Conservation (phyloP, 2,113 vertebrate species). For the Macaca mulatta region DNA sequence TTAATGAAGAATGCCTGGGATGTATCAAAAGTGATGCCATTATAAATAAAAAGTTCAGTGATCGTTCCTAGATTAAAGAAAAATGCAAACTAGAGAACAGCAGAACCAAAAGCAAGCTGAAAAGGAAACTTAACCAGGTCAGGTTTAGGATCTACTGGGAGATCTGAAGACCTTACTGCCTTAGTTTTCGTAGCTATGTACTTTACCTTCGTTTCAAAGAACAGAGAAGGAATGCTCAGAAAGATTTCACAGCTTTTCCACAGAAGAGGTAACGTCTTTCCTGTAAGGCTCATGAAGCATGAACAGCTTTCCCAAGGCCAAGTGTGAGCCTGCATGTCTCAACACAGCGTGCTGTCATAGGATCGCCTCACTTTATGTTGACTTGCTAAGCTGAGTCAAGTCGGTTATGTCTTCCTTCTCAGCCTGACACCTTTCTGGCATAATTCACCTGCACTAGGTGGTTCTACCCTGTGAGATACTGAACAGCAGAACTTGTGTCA, state of each 20-base stretch:
- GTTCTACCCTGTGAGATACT: not conserved
- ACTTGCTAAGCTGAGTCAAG: not conserved
- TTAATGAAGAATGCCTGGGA: not conserved
- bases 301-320: not conserved
- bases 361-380: too few species aligned
- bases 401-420: accelerated
- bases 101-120: not conserved
- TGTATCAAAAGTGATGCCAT: not conserved
- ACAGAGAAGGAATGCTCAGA: not conserved
- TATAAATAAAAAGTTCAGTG: not conserved
- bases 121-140: accelerated
- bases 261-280: not conserved
- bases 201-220: not conserved
- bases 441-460: accelerated
- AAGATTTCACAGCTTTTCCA: too few species aligned
- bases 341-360: accelerated
- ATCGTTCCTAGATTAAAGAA: not conserved
- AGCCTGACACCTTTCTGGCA: too few species aligned
- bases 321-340: not conserved
- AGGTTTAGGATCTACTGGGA: accelerated
- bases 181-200: not conserved
- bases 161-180: accelerated
- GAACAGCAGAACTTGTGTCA: not conserved
- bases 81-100: not conserved
- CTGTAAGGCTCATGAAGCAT: not conserved